Conservation (phyloP, 2,797 vertebrate species). For the Acanthurus lineatus region DNA sequence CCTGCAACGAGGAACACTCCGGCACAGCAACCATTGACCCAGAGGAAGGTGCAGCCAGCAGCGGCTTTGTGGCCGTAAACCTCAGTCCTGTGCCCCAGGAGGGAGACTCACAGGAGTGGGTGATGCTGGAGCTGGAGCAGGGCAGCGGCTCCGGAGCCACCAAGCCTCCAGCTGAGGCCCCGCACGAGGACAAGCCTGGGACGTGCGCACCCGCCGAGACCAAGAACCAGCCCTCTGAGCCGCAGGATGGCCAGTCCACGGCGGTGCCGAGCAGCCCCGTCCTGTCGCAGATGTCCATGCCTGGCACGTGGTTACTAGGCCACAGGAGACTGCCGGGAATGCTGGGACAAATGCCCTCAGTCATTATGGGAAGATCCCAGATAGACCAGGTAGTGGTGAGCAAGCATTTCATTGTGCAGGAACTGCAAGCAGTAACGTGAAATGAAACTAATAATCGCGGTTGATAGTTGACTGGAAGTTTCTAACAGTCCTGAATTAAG, state of each 20-base stretch:
- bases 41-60: conserved; percentile 90
- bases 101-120: conserved; percentile 96
- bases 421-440: conserved; percentile 13
- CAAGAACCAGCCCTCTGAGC: conserved; percentile 74
- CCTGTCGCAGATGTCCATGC: conserved; percentile 88
- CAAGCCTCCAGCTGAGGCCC: conserved; percentile 74
- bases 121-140: conserved; percentile 94
- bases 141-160: conserved; percentile 88
- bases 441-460: not conserved
- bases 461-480: not conserved
- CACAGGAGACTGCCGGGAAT: conserved; percentile 90
- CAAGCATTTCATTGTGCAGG: conserved; percentile 13
- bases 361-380: conserved; percentile 90
- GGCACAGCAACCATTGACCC: conserved; percentile 89
- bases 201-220: conserved; percentile 80
- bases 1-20: conserved; percentile 89
- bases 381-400: conserved; percentile 88
- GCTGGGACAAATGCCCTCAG: conserved; percentile 87
- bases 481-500: no score
- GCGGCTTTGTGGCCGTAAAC: conserved; percentile 95
- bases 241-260: conserved; percentile 79
- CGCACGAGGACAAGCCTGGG: conserved; percentile 86
- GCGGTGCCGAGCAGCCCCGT: conserved; percentile 83
- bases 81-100: conserved; percentile 93
- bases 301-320: conserved; percentile 86